A percentile compares a stretch with the other conserved stretches of the same genome.
phyloP scores from a whole-genome alignment of 2,888 invertebrate species.

The Cephus pulcher region DNA sequence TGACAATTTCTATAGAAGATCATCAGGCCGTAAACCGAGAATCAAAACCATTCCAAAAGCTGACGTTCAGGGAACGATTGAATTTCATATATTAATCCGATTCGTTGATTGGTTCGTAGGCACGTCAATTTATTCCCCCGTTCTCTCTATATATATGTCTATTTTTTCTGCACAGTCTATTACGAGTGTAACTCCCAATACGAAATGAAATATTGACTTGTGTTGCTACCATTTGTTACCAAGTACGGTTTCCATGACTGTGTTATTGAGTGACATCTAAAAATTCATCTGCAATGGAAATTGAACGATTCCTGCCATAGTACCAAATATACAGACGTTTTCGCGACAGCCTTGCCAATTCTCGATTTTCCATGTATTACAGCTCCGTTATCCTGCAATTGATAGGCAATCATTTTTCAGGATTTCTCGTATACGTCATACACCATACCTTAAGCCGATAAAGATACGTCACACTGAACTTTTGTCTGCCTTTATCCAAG shows the following conservation, averaged over 20 bases:
- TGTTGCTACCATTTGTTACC: background rate
- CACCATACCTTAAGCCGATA: background rate
- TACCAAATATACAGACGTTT: background rate
- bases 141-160: background rate
- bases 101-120: background rate
- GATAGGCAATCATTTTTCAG: background rate
- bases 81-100: background rate
- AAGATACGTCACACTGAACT: background rate
- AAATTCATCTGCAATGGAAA: background rate
- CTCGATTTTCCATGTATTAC: background rate
- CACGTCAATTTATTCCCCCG: background rate
- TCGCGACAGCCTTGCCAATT: background rate
- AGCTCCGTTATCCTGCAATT: background rate
- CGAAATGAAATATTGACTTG: background rate
- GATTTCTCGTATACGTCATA: background rate
- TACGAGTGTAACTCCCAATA: background rate
- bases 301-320: background rate
- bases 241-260: background rate
- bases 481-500: background rate
- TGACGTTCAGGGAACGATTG: constrained; percentile 10
- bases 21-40: constrained; percentile 1
- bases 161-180: background rate
- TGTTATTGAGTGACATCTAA: background rate
- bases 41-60: constrained; percentile 14
- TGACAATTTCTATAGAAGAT: background rate